A percentile compares a stretch with the other conserved stretches of the same genome.
Conservation (phyloP, 2,113 vertebrate species). For the Ceratotherium simum region DNA sequence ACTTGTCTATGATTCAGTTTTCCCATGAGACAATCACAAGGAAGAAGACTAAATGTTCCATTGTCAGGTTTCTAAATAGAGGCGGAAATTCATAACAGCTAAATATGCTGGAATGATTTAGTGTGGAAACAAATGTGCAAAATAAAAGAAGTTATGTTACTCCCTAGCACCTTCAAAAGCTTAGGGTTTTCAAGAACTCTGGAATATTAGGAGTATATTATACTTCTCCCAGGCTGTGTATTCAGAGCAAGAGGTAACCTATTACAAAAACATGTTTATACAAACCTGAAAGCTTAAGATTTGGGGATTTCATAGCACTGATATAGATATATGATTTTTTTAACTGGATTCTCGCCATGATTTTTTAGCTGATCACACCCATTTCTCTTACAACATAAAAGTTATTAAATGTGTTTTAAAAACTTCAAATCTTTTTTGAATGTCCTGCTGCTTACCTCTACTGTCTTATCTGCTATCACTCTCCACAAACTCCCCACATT, state of each 20-base stretch:
- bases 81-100: constrained; percentile 40
- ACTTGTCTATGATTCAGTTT: constrained; percentile 49
- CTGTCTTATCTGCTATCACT: neutral
- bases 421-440: neutral
- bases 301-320: neutral
- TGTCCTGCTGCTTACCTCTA: neutral
- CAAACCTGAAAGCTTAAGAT: neutral
- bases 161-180: neutral
- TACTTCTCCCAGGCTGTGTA: neutral
- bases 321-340: neutral
- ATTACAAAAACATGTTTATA: neutral
- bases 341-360: neutral
- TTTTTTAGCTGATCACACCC: neutral
- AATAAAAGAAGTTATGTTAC: constrained; percentile 11
- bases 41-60: constrained; percentile 4
- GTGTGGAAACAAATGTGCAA: neutral
- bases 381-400: neutral
- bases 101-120: constrained; percentile 61
- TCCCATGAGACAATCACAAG: neutral
- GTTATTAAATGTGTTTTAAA: neutral
- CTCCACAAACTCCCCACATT: neutral
- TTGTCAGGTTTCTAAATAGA: constrained; percentile 27
- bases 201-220: neutral
- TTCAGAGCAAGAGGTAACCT: neutral
- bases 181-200: neutral